phyloP scores from a whole-genome alignment of 2,113 vertebrate species.

The Ictalurus punctatus region DNA sequence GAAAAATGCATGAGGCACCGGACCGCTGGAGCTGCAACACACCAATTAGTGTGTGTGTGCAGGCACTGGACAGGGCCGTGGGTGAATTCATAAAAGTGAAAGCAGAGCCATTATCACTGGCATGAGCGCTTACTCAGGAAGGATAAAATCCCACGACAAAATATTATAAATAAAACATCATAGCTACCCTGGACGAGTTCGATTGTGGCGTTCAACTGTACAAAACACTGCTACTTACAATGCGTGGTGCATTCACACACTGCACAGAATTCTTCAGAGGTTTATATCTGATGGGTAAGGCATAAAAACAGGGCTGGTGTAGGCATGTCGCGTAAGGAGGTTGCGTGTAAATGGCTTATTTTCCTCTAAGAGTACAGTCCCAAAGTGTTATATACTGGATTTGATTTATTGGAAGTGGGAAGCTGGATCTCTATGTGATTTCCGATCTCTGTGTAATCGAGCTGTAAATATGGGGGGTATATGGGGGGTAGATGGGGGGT shows the following conservation, averaged over 20 bases:
- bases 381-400: not conserved
- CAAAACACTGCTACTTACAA: not conserved
- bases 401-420: not conserved
- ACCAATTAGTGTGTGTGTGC: conserved; percentile 70
- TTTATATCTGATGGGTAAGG: not conserved
- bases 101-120: conserved; percentile 60
- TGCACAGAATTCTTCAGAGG: not conserved
- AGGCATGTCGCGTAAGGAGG: not conserved
- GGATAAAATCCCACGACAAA: conserved; percentile 10
- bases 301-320: not conserved
- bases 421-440: not conserved
- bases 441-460: not conserved
- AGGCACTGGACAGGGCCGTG: conserved; percentile 62
- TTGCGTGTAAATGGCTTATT: not conserved
- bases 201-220: not conserved
- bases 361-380: not conserved
- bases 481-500: too few relatives aligned
- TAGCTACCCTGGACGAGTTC: not conserved
- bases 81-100: conserved; percentile 72
- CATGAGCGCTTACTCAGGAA: conserved; percentile 10
- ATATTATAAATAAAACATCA: conserved; percentile 33
- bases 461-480: not conserved
- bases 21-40: conserved; percentile 65
- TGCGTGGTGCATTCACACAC: not conserved
- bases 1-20: conserved; percentile 72